Evolutionary conservation across 2,797 vertebrate genomes (phyloP).

Genomic region (Malacoctenus gilli): DNA sequence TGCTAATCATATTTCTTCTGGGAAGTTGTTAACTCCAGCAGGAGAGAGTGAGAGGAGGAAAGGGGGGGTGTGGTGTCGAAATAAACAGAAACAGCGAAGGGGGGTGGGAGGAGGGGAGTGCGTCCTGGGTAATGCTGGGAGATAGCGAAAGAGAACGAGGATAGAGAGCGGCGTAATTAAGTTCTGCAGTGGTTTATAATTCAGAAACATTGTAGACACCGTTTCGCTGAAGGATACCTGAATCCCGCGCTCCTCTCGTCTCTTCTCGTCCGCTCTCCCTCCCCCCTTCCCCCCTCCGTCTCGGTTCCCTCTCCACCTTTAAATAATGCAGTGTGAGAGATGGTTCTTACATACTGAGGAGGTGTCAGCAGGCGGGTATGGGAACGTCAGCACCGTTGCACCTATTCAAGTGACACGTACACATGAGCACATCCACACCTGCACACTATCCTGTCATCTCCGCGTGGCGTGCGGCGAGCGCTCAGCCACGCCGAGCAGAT

Average conservation of each 20-base stretch:
- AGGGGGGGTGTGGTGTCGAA: conserved; percentile 23
- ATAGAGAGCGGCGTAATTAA: conserved; percentile 61
- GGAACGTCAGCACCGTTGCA: conserved; percentile 67
- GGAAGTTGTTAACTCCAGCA: conserved; percentile 62
- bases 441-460: conserved; percentile 62
- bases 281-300: conserved; percentile 40
- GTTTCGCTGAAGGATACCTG: conserved; percentile 55
- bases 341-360: conserved; percentile 73
- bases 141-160: conserved; percentile 28
- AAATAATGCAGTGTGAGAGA: conserved; percentile 80
- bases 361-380: conserved; percentile 73
- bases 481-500: conserved; percentile 41
- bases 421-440: conserved; percentile 35
- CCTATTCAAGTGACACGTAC: conserved; percentile 67
- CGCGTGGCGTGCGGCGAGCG: conserved; percentile 46
- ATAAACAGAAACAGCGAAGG: conserved; percentile 36
- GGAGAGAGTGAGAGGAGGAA: conserved; percentile 28
- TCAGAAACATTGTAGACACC: conserved; percentile 33
- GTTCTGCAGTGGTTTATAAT: conserved; percentile 50
- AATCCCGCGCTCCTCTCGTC: conserved; percentile 30
- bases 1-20: conserved; percentile 74
- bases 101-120: conserved; percentile 26
- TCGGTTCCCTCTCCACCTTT: conserved; percentile 63
- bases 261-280: conserved; percentile 17
- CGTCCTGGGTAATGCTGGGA: conserved; percentile 30